Percentiles rank a stretch among this genome's conserved stretches.
phyloP scores from a whole-genome alignment of 2,113 vertebrate genomes.

The Alouatta palliata region DNA sequence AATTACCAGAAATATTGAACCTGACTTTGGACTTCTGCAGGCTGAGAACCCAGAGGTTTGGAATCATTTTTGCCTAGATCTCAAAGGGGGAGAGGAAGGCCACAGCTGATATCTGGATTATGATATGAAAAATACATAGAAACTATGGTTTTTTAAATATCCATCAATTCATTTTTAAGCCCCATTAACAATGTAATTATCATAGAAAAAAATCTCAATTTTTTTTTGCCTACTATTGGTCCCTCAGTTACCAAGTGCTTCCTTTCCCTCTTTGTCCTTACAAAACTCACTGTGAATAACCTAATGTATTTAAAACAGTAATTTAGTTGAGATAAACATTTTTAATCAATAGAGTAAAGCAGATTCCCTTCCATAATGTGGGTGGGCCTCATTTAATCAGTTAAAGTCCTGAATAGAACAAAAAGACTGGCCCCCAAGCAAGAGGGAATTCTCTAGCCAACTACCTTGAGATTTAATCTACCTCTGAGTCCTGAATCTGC shows the following conservation, averaged over 20 bases:
- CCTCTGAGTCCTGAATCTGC: too few relatives aligned
- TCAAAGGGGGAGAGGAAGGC: neutral
- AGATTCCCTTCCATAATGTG: neutral
- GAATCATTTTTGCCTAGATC: neutral
- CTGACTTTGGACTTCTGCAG: neutral
- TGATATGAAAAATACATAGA: neutral
- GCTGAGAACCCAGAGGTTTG: neutral
- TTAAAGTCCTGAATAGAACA: neutral
- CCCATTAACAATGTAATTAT: neutral
- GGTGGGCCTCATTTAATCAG: neutral
- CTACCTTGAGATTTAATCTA: too few relatives aligned
- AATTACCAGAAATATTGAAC: neutral
- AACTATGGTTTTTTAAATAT: neutral
- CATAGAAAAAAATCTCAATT: neutral
- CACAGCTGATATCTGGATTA: neutral
- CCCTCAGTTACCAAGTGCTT: neutral
- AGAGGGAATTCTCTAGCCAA: neutral
- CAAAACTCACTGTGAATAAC: neutral
- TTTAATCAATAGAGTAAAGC: constrained; percentile 13
- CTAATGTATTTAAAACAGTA: neutral
- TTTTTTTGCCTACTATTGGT: neutral
- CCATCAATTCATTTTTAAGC: neutral
- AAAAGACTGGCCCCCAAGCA: neutral
- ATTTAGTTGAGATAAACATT: neutral
- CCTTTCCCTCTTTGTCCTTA: neutral